A percentile compares a stretch with the other conserved stretches of the same genome.
These are phyloP conservation scores for Incurvaria masculella DNA, from an alignment of 2,888 invertebrate species.

Conservation along the genomic window DNA sequence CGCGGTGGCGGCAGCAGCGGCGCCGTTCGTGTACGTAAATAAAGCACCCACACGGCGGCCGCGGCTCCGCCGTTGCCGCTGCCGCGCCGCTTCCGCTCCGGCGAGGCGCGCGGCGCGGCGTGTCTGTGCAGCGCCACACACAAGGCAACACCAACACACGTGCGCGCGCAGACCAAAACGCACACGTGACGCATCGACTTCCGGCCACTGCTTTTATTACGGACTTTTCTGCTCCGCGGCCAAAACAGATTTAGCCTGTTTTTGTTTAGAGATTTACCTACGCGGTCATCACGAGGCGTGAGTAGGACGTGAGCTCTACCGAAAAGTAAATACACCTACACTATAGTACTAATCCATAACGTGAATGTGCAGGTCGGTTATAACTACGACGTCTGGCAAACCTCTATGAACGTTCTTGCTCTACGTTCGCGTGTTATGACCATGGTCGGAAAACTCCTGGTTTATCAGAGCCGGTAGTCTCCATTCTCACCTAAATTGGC, in stretches of 20 bases:
- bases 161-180: constrained; percentile 39
- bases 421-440: too few relatives aligned
- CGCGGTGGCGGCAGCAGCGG: constrained; percentile 25
- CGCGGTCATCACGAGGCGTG: not conserved
- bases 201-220: constrained; percentile 51
- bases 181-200: constrained; percentile 51
- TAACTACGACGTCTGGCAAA: too few relatives aligned
- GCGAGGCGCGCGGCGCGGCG: constrained; percentile 23
- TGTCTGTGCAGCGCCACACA: constrained; percentile 33
- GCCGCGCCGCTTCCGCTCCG: constrained; percentile 20
- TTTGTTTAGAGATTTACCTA: constrained; percentile 4
- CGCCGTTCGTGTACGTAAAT: constrained; percentile 58
- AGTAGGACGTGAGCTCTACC: not conserved
- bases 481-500: too few relatives aligned
- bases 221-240: constrained; percentile 34
- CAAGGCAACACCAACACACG: constrained; percentile 17
- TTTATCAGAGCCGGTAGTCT: too few relatives aligned
- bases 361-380: too few relatives aligned
- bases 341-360: too few relatives aligned
- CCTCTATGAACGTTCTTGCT: too few relatives aligned
- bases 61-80: not conserved
- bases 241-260: constrained; percentile 11
- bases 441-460: too few relatives aligned
- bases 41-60: constrained; percentile 40
- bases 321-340: not conserved